phyloP scores from a whole-genome alignment of 2,888 invertebrate species.

The Dynastes tityus region DNA sequence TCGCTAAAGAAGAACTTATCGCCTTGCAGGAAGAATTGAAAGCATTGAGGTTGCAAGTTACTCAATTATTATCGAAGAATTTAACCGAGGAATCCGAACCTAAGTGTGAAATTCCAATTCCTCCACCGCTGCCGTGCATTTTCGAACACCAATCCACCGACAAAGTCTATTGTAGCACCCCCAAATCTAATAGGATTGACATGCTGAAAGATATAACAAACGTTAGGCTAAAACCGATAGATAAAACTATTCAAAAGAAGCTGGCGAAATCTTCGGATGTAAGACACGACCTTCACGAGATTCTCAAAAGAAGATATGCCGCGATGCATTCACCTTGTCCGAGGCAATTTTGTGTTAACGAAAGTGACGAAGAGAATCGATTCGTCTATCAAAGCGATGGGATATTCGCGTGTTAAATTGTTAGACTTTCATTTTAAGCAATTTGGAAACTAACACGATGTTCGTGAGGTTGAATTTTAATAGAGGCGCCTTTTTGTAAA shows the following conservation, averaged over 20 bases:
- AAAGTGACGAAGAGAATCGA: conserved; percentile 45
- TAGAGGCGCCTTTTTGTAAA: no score
- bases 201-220: conserved; percentile 50
- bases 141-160: background rate
- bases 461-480: no score
- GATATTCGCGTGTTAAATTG: conserved; percentile 19
- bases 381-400: conserved; percentile 8
- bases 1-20: conserved; percentile 27
- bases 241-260: conserved; percentile 47
- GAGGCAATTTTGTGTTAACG: conserved; percentile 21
- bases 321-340: conserved; percentile 61
- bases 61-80: conserved; percentile 32
- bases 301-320: conserved; percentile 60
- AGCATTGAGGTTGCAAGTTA: conserved; percentile 44
- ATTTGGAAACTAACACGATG: no score
- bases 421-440: no score
- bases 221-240: conserved; percentile 47
- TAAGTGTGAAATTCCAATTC: conserved; percentile 24
- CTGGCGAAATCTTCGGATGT: conserved; percentile 57
- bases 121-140: conserved; percentile 42
- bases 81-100: background rate
- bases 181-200: conserved; percentile 9
- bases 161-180: conserved; percentile 8
- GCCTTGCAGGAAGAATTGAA: conserved; percentile 44
- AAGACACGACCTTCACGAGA: conserved; percentile 59